Base-by-base conservation (phyloP, 2,888 invertebrate species). In the Coenonympha arcania region DNA sequence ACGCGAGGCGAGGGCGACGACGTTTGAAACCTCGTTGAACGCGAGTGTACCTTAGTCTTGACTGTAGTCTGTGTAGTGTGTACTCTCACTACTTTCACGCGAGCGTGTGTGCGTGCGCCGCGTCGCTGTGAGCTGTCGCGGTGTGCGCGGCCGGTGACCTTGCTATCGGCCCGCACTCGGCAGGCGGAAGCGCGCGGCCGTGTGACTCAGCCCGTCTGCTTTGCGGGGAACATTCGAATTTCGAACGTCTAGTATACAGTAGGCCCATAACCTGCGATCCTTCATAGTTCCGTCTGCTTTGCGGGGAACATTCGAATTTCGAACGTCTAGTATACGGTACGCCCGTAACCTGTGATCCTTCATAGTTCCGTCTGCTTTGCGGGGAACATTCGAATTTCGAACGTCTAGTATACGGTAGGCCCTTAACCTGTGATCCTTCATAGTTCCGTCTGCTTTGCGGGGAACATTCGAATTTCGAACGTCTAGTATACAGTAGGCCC, bases 141-240 rank as follows among this genome's bases (percentile, higher is more conserved):
- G 79, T 76, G 79, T 64, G 76, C 66, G 79, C 77, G 79, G 82
- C 77, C 82, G 83, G 83, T 85, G 83, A 83, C 83, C 85, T 86
- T 83, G 84, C 85, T 84, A 86, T 86, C 85, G 43, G 33, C 33
- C n/a, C n/a, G n/a, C n/a, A n/a, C n/a, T n/a, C 45, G 36, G 37
- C 45, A 85, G 81, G 83, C 85, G 86, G 85, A 86, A 86, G 84
- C 78, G 80, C 70, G 68, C 76, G 76, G 74, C 68, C 74, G 79
- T 66, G 71, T 83, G 85, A 85, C 64, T 84, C 84, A 82, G 75
- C 77, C 75, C 80, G 81, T 82, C 82, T 81, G 80, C 63, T 39
- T 24, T 15, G 39, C 13, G 79, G 77, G 76, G 79, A 78, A 79
- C 80, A 78, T 79, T 77, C 77, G 66, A 45, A 39, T 22, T 30